Conservation (phyloP, 2,797 vertebrate genomes). For the Tapirus indicus region DNA sequence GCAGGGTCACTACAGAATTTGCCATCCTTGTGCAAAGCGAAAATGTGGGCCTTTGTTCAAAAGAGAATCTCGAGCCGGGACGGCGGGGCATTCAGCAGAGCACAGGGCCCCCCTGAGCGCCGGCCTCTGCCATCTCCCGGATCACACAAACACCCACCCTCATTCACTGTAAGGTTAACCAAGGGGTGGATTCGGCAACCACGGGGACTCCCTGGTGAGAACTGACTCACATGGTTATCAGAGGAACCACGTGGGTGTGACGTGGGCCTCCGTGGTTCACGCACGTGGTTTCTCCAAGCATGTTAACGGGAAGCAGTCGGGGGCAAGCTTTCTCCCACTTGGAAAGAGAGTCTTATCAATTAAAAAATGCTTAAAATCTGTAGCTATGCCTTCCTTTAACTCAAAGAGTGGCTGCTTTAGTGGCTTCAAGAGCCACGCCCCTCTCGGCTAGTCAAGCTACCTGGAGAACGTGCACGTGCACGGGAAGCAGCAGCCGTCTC, state of each 20-base stretch:
- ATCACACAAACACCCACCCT: fast-evolving
- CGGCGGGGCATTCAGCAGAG: fast-evolving
- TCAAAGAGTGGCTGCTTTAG: no score
- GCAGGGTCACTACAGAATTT: neutral
- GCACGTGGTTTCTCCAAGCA: fast-evolving
- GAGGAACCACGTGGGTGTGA: fast-evolving
- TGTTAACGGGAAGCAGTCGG: neutral
- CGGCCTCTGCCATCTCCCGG: fast-evolving
- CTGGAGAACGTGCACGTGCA: fast-evolving
- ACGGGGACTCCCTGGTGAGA: fast-evolving
- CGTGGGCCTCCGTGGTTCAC: fast-evolving
- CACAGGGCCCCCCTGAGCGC: fast-evolving
- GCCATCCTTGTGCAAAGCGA: fast-evolving
- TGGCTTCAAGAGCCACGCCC: neutral
- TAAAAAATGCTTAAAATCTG: neutral
- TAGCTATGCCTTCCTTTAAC: neutral
- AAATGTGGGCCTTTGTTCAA: neutral
- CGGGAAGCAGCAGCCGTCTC: fast-evolving
- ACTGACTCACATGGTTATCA: fast-evolving
- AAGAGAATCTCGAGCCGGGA: neutral
- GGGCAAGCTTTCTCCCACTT: neutral
- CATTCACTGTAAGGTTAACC: fast-evolving
- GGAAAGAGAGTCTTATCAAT: neutral
- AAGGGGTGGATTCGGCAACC: fast-evolving
- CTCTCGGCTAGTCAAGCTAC: neutral